These are phyloP conservation scores for Galago senegalensis DNA, from an alignment of 2,797 vertebrate genomes.

Conservation along the genomic window DNA sequence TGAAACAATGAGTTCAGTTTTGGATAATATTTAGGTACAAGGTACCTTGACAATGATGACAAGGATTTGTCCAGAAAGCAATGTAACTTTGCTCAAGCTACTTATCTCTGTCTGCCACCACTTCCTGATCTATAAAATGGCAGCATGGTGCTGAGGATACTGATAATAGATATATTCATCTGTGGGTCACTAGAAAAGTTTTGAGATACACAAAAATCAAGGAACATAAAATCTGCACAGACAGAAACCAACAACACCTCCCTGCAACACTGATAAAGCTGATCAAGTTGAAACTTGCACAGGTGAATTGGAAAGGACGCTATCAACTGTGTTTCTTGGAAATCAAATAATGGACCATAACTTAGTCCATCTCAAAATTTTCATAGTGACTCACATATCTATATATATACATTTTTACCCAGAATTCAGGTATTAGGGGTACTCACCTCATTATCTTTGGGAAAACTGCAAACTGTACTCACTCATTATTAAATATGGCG, in stretches of 20 bases:
- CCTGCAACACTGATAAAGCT: too few relatives aligned
- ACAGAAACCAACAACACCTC: too few relatives aligned
- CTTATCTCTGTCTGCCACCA: neutral
- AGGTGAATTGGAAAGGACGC: too few relatives aligned
- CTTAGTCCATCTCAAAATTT: too few relatives aligned
- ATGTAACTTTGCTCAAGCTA: neutral
- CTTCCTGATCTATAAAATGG: slow-evolving; percentile 50
- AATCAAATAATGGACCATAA: too few relatives aligned
- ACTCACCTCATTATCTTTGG: slow-evolving; percentile 9
- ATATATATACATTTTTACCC: neutral
- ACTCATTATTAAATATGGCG: slow-evolving; percentile 31
- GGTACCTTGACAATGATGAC: slow-evolving; percentile 40
- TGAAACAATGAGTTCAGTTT: slow-evolving; percentile 60
- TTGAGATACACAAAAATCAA: too few relatives aligned
- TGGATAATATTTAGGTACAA: slow-evolving; percentile 32
- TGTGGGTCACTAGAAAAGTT: too few relatives aligned
- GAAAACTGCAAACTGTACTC: slow-evolving; percentile 35
- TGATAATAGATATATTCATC: neutral
- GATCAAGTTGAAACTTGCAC: too few relatives aligned
- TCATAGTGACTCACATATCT: neutral
- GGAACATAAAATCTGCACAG: too few relatives aligned
- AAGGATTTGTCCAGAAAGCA: neutral
- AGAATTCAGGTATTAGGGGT: neutral
- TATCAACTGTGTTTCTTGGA: too few relatives aligned
- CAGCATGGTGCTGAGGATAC: slow-evolving; percentile 23